These are phyloP conservation scores for Chalcosyrphus nemorum DNA, from an alignment of 2,888 invertebrate genomes.

Conservation along the genomic window DNA sequence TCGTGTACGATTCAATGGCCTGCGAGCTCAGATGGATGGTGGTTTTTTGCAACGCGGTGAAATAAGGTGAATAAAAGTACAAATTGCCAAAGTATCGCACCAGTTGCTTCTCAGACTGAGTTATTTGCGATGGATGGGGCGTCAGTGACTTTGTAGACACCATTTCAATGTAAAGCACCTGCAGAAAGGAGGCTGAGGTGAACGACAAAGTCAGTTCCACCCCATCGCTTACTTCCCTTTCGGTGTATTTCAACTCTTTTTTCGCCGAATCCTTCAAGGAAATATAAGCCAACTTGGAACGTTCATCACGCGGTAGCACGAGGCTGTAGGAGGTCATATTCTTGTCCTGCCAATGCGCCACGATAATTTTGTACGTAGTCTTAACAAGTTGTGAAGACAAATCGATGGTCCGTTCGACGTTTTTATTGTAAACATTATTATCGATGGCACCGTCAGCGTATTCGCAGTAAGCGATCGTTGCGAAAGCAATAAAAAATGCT, in stretches of 20 bases:
- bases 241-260: conserved; percentile 84
- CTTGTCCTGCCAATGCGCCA: conserved; percentile 91
- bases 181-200: conserved; percentile 78
- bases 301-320: conserved; percentile 84
- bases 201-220: conserved; percentile 85
- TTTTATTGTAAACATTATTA: conserved; percentile 86
- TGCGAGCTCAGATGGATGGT: conserved; percentile 89
- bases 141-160: conserved; percentile 89
- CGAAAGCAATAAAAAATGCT: conserved; percentile 31
- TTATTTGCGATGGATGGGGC: conserved; percentile 94
- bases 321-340: conserved; percentile 88
- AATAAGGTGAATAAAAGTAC: conserved; percentile 92
- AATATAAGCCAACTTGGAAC: conserved; percentile 88
- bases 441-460: conserved; percentile 80
- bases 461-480: conserved; percentile 35
- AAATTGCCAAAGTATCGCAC: conserved; percentile 93
- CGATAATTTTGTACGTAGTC: conserved; percentile 89
- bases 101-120: conserved; percentile 96
- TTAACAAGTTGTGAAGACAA: conserved; percentile 94
- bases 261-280: conserved; percentile 86
- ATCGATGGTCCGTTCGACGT: conserved; percentile 94
- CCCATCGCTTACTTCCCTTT: conserved; percentile 83
- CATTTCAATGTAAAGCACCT: conserved; percentile 84
- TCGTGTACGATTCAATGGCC: conserved; percentile 91
- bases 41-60: conserved; percentile 90